Percentiles rank a stretch among this genome's conserved stretches.
Conservation (phyloP, 2,888 invertebrate genomes). For the Tetropium fuscum region DNA sequence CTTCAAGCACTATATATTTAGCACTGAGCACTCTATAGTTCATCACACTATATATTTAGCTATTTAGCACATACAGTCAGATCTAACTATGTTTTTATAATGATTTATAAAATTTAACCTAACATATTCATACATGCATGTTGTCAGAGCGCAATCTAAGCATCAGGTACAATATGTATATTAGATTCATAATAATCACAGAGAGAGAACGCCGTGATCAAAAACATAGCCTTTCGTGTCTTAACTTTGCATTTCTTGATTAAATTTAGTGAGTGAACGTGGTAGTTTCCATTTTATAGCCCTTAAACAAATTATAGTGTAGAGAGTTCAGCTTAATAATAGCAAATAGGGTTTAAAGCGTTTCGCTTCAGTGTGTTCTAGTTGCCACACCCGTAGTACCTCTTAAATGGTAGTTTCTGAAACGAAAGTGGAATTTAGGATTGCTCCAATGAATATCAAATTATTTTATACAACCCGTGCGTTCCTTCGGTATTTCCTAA, state of each 20-base stretch:
- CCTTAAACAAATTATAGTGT: conserved; percentile 19
- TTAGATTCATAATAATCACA: not conserved
- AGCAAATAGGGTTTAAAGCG: conserved; percentile 14
- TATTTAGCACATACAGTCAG: no score
- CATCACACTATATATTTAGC: no score
- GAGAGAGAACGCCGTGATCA: not conserved
- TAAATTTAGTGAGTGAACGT: conserved; percentile 15
- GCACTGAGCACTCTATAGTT: no score
- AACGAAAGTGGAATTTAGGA: no score
- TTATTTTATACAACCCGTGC: no score
- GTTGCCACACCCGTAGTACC: conserved; percentile 7
- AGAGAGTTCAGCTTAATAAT: conserved; percentile 18
- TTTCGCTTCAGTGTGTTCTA: conserved; percentile 9
- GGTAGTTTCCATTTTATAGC: conserved; percentile 17
- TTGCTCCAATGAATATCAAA: no score
- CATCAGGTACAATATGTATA: not conserved
- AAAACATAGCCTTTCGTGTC: conserved; percentile 7
- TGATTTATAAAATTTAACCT: no score
- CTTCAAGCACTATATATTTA: no score
- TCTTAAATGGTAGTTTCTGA: not conserved
- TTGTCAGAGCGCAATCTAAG: not conserved
- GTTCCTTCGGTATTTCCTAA: no score
- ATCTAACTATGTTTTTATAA: conserved; percentile 1
- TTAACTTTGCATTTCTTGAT: conserved; percentile 21
- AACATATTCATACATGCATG: conserved; percentile 18